These are phyloP conservation scores for Griposia aprilina DNA, from an alignment of 2,888 invertebrate species.

Conservation along the genomic window DNA sequence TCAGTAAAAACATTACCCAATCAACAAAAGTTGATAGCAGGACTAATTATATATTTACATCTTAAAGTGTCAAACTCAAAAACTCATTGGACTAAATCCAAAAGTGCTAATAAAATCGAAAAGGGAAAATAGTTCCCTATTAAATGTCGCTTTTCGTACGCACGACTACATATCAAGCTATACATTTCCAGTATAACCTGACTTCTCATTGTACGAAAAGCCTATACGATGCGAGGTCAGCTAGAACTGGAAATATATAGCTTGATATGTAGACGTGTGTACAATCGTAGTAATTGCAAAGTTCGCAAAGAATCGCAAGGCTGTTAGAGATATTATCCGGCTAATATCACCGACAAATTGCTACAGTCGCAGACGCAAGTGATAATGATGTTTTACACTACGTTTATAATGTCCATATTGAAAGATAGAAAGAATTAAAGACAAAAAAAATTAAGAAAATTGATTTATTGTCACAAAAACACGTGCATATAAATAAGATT, in stretches of 20 bases:
- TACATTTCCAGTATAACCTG: too few relatives aligned
- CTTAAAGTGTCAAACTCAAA: background rate
- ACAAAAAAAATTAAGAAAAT: too few relatives aligned
- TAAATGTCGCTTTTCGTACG: too few relatives aligned
- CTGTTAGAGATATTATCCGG: conserved; percentile 66
- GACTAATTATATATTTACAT: background rate
- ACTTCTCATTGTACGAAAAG: too few relatives aligned
- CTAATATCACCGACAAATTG: conserved; percentile 75
- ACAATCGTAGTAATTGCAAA: conserved; percentile 54
- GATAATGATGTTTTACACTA: conserved; percentile 16
- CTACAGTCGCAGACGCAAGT: conserved; percentile 66
- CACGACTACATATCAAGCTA: too few relatives aligned
- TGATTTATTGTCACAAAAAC: background rate
- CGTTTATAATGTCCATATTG: too few relatives aligned
- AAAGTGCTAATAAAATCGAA: background rate
- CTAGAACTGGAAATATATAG: background rate
- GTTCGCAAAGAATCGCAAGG: conserved; percentile 69
- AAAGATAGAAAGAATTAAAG: too few relatives aligned
- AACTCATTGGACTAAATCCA: background rate
- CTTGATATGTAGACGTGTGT: background rate
- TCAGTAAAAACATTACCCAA: too few relatives aligned
- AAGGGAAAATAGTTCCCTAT: conserved; percentile 7
- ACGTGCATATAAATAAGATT: background rate
- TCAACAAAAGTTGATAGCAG: too few relatives aligned
- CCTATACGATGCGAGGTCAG: too few relatives aligned